Conservation (phyloP, 1,140 invertebrate species). For the Camponotus pennsylvanicus region DNA sequence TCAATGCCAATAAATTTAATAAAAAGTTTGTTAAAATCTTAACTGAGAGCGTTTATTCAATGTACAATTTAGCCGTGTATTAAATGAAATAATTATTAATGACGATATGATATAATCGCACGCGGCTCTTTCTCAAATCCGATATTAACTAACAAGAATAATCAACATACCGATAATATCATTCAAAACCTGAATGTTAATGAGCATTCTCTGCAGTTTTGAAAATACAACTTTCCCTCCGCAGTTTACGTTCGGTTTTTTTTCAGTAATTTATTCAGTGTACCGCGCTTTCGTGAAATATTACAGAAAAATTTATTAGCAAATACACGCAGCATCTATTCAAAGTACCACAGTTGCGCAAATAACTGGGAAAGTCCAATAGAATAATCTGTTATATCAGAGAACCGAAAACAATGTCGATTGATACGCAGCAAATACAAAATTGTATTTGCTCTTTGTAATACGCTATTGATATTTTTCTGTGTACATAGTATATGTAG, state of each 20-base stretch:
- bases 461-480: too few relatives aligned
- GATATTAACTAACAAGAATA: slow-evolving; percentile 35
- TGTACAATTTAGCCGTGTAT: background rate
- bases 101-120: background rate
- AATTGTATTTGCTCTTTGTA: background rate
- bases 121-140: background rate
- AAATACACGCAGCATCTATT: background rate
- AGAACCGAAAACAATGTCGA: background rate
- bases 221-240: background rate
- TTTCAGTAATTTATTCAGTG: background rate
- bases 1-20: slow-evolving; percentile 6
- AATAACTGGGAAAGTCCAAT: slow-evolving; percentile 31
- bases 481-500: too few relatives aligned
- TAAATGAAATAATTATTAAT: slow-evolving; percentile 47
- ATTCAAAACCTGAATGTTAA: background rate
- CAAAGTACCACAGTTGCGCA: background rate
- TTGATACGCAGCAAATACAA: background rate
- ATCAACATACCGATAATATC: slow-evolving; percentile 39
- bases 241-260: background rate
- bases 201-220: background rate
- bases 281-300: background rate
- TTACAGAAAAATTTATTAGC: slow-evolving; percentile 38
- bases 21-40: slow-evolving; percentile 30
- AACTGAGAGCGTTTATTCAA: background rate
- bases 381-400: background rate